Evolutionary conservation across 2,113 vertebrate genomes (phyloP), one percentile per base, ranked within the genome.

Genomic region (Salvelinus sp.): DNA sequence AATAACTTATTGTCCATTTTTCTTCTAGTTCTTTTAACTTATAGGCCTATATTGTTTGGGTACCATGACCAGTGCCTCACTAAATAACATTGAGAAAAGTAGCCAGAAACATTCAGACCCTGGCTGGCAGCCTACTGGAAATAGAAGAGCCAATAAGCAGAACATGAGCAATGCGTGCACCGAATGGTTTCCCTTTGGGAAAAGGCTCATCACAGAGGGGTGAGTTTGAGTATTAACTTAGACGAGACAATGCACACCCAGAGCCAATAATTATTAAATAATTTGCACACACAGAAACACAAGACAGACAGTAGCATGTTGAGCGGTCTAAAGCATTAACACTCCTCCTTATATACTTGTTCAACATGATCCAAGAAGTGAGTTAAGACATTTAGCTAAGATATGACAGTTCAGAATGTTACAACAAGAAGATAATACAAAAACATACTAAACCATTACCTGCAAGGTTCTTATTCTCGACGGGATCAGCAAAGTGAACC

Each of bases 401-500:
- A 18, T 54, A 18, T 18, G 16, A 57, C 22, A 23, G 25, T n/a
- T 12, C 13, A 50, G 18, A 20, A 5, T 50, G 12, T 28, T 72
- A 28, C 22, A 38, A 5, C 20, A 10, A 6, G 13, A 33, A 14
- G 28, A 16, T 22, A 44, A 3, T 22, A 16, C 18, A 44, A 22
- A 64, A 44, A 57, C 54, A 57, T 57, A 54, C 50, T 54, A 54
- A 54, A 4, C 50, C 6, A 25, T 70, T 89, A 98, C 96, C 95
- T 79, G 93, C 69, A 1, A 79, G 27, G 66, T 89, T 92, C 86
- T 85, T 89, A 64, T 90, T 91, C 75, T 90, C 88, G 0, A 86
- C 83, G 0, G 93, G 91, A 66, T 82, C 90, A 14, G 90, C 79
- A 62, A 96, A 88, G n/a, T 38, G 83, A 69, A 97, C 89, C 0